These are phyloP conservation scores for Agapornis canus DNA, from an alignment of 2,797 vertebrate species.

Conservation along the genomic window DNA sequence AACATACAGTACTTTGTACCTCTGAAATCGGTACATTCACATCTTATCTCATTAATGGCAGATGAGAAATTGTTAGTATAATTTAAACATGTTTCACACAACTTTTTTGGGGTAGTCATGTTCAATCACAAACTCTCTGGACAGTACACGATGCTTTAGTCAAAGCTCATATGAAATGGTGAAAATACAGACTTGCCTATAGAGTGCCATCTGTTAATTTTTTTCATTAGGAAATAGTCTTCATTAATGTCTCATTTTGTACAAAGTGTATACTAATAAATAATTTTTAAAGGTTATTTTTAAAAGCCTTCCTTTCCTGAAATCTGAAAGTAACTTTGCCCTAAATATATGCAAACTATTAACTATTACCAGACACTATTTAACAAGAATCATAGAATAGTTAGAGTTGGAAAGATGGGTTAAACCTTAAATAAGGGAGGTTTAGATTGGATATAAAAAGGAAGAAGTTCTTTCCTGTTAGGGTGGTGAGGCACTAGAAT, in stretches of 20 bases:
- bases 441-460: too few species aligned
- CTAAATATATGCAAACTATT: not conserved
- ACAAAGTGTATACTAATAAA: not conserved
- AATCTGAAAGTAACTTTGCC: not conserved
- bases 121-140: not conserved
- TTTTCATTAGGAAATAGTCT: slow-evolving; percentile 16
- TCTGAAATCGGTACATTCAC: slow-evolving; percentile 18
- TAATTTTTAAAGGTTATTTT: not conserved
- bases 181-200: slow-evolving; percentile 26
- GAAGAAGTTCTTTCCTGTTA: too few species aligned
- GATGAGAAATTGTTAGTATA: not conserved
- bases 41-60: not conserved
- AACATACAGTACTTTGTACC: not conserved
- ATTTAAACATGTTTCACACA: not conserved
- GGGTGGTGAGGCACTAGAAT: too few species aligned
- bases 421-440: too few species aligned
- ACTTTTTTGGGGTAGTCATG: not conserved
- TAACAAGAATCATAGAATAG: not conserved
- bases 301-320: not conserved
- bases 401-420: too few species aligned
- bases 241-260: not conserved
- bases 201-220: slow-evolving; percentile 56
- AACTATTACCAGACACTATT: not conserved
- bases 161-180: not conserved
- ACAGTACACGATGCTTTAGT: not conserved